Percentiles rank a stretch among this genome's conserved stretches.
Evolutionary conservation across 2,797 vertebrate species (phyloP).

Genomic region (Carduelis carduelis): DNA sequence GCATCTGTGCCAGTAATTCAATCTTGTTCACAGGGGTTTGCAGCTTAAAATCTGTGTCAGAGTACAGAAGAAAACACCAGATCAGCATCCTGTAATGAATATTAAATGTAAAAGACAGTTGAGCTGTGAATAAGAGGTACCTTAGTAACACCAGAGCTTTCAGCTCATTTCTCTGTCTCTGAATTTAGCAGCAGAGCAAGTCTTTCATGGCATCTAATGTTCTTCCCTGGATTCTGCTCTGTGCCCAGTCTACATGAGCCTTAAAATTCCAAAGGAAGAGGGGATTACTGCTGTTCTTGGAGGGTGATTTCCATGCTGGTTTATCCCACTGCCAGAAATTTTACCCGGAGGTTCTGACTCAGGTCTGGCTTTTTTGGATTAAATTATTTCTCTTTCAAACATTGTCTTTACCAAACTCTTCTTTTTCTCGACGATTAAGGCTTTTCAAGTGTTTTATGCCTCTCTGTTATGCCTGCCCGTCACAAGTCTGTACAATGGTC

Average conservation of each 20-base stretch:
- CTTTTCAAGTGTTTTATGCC: background rate
- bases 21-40: background rate
- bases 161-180: background rate
- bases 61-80: background rate
- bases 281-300: background rate
- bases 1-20: background rate
- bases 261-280: background rate
- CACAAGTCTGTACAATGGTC: background rate
- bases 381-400: constrained; percentile 6
- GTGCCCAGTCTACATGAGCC: background rate
- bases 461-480: background rate
- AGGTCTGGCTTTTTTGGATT: background rate
- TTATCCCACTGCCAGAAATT: background rate
- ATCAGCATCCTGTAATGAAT: background rate
- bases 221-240: background rate
- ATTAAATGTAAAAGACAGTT: background rate
- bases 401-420: background rate
- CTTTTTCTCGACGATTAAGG: background rate
- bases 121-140: background rate
- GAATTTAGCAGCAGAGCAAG: background rate
- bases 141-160: background rate
- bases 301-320: background rate
- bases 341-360: background rate
- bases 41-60: background rate
- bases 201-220: background rate